phyloP scores from a whole-genome alignment of 92 coral and sea anemone species.

The Bergia puertoricense region DNA sequence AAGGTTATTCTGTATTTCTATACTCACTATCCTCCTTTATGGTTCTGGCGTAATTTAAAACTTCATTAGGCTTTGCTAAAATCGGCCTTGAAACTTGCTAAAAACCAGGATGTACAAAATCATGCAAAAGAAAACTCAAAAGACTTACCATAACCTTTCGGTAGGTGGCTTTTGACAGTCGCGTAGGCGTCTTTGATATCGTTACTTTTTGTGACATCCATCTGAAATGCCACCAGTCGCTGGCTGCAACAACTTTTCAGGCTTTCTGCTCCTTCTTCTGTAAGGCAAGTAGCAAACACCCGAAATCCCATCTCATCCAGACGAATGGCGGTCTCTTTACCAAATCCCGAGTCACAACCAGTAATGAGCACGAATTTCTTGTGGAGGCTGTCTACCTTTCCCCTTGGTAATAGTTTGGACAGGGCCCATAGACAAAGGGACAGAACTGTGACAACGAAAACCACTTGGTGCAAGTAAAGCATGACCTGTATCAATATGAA shows the following conservation, averaged over 20 bases:
- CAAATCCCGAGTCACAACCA: slow-evolving; percentile 63
- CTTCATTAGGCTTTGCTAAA: no score
- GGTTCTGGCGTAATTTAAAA: no score
- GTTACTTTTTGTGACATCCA: slow-evolving; percentile 46
- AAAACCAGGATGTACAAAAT: no score
- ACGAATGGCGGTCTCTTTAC: slow-evolving; percentile 45
- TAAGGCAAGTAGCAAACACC: slow-evolving; percentile 53
- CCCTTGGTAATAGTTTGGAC: slow-evolving; percentile 22
- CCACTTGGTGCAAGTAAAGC: slow-evolving; percentile 11
- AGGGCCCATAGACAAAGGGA: not conserved
- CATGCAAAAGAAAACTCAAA: no score
- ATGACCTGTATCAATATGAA: slow-evolving; percentile 10
- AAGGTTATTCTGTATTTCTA: no score
- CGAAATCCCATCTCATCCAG: slow-evolving; percentile 51
- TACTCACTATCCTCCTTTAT: no score
- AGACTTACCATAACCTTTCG: not conserved
- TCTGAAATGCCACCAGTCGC: slow-evolving; percentile 42
- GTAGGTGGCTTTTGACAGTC: slow-evolving; percentile 6
- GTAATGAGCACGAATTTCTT: slow-evolving; percentile 45
- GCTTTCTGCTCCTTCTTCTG: slow-evolving; percentile 32
- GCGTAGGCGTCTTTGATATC: slow-evolving; percentile 47
- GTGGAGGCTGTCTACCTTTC: not conserved
- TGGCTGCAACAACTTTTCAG: slow-evolving; percentile 48
- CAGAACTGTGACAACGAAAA: slow-evolving; percentile 17
- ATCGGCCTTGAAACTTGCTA: no score